These are phyloP conservation scores for Vollenhovia emeryi DNA, from an alignment of 1,140 invertebrate species.

Conservation along the genomic window DNA sequence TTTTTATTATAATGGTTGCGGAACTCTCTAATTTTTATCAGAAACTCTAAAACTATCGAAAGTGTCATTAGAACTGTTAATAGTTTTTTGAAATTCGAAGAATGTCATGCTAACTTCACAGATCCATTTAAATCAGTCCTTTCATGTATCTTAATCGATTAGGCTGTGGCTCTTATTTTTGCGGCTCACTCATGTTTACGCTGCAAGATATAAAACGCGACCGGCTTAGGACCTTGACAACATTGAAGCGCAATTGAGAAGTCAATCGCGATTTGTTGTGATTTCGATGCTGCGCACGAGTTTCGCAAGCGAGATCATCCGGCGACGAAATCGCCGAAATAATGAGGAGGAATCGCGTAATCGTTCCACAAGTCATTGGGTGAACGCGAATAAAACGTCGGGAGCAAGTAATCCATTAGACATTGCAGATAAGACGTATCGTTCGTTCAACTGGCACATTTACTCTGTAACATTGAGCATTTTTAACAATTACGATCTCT, in stretches of 20 bases:
- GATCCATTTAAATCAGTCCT: no score
- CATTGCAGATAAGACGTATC: conserved; percentile 56
- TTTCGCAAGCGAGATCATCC: neutral
- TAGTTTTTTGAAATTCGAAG: no score
- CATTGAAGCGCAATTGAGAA: neutral
- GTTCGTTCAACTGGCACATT: conserved; percentile 57
- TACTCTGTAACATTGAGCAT: neutral
- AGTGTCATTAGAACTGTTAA: no score
- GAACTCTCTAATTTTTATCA: no score
- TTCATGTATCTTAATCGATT: no score
- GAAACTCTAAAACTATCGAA: no score
- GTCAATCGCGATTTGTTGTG: neutral
- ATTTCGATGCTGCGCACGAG: neutral
- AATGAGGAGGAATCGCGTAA: neutral
- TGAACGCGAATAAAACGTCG: neutral
- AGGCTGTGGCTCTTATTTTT: no score
- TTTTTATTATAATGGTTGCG: no score
- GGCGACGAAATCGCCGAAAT: neutral
- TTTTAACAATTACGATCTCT: neutral
- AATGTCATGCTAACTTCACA: no score
- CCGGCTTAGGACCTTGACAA: neutral
- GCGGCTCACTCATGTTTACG: neutral
- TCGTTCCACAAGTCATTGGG: neutral
- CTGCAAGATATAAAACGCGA: neutral
- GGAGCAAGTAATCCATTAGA: conserved; percentile 25